Percentiles rank a stretch among this genome's conserved stretches.
Conservation (phyloP, 2,797 vertebrate genomes). For the Acanthurus leucopareius region DNA sequence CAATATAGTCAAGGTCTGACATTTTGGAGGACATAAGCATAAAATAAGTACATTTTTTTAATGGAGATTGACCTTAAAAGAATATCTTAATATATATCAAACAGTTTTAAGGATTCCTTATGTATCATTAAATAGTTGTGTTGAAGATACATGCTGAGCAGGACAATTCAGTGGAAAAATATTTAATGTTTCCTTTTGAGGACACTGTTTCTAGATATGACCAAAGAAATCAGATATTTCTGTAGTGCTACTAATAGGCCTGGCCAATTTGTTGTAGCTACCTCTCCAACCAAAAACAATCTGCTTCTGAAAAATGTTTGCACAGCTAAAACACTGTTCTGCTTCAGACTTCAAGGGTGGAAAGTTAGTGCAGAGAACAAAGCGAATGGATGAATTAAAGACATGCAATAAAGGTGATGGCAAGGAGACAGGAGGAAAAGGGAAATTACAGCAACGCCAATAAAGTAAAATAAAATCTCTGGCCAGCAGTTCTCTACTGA, state of each 20-base stretch:
- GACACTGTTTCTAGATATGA: too few species aligned
- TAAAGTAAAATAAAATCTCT: constrained; percentile 50
- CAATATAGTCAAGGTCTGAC: too few species aligned
- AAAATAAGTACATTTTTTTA: too few species aligned
- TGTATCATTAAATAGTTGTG: too few species aligned
- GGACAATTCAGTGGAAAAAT: not conserved
- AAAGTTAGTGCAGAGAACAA: constrained; percentile 54
- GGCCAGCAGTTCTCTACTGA: constrained; percentile 66
- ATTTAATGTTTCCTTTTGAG: not conserved
- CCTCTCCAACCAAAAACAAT: not conserved
- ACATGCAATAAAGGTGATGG: constrained; percentile 54
- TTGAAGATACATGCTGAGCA: not conserved
- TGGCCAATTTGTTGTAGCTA: too few species aligned
- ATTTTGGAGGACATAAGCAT: too few species aligned
- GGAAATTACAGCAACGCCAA: constrained; percentile 66
- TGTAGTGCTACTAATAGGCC: not conserved
- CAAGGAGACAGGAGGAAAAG: constrained; percentile 38
- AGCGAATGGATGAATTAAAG: constrained; percentile 57
- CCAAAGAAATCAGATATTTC: not conserved
- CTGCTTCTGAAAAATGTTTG: constrained; percentile 22
- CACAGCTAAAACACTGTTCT: constrained; percentile 15
- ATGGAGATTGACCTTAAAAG: too few species aligned
- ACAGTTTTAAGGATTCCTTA: too few species aligned
- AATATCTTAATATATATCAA: too few species aligned
- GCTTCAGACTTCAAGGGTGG: constrained; percentile 44